phyloP scores from a whole-genome alignment of 2,113 vertebrate species.

The Silurus asotus region DNA sequence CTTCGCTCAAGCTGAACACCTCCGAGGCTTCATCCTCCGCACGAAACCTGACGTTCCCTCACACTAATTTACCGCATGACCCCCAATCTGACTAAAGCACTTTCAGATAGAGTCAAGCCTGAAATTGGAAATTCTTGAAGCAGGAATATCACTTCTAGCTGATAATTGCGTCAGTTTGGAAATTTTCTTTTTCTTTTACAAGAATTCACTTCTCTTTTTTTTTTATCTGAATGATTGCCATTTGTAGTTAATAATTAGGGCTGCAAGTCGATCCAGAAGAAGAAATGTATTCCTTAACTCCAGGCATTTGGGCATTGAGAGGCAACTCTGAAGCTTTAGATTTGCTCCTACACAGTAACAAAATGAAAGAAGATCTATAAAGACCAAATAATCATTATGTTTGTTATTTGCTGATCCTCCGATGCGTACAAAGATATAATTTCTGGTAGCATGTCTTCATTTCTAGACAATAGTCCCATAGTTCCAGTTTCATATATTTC shows the following conservation, averaged over 20 bases:
- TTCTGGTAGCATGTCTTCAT: neutral
- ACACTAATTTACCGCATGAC: constrained; percentile 33
- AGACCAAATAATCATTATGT: neutral
- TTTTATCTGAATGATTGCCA: neutral
- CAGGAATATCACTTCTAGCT: constrained; percentile 73
- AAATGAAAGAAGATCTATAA: neutral
- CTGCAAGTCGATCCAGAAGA: neutral
- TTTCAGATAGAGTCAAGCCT: constrained; percentile 84
- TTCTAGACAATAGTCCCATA: neutral
- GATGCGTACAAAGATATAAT: neutral
- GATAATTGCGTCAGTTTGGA: constrained; percentile 77
- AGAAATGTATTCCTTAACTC: neutral
- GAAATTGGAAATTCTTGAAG: constrained; percentile 86
- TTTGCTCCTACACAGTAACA: neutral
- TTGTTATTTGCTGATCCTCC: neutral
- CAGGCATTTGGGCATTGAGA: neutral
- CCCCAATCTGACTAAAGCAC: constrained; percentile 57
- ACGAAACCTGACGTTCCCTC: constrained; percentile 1
- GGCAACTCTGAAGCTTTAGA: neutral
- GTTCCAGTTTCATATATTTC: no score
- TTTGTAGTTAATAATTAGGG: neutral
- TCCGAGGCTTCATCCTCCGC: constrained; percentile 1
- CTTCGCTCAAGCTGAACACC: neutral
- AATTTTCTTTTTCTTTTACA: neutral
- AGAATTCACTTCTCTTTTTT: neutral